Evolutionary conservation across 1,140 invertebrate species (phyloP).

Genomic region (Phocides pigmalion): DNA sequence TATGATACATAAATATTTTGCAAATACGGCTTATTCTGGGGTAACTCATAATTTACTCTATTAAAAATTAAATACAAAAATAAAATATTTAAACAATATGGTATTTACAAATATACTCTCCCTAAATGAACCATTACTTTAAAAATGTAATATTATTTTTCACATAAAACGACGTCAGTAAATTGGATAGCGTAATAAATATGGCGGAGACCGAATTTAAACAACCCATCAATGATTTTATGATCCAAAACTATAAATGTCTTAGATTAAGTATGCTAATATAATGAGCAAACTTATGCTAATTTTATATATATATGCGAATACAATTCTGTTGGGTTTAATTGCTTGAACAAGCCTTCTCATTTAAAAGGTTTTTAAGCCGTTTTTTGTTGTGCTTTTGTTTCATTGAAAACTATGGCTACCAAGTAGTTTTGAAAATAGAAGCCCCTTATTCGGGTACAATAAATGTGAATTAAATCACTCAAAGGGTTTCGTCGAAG

Average conservation of each 20-base stretch:
- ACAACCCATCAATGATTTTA: conserved; percentile 31
- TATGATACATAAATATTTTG: too few species aligned
- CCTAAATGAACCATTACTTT: too few species aligned
- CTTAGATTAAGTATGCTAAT: conserved; percentile 30
- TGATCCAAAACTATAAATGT: conserved; percentile 41
- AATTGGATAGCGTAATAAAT: conserved; percentile 28
- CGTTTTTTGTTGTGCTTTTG: conserved; percentile 17
- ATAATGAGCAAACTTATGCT: conserved; percentile 54
- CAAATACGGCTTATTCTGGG: too few species aligned
- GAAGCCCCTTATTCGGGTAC: too few species aligned
- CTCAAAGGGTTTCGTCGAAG: too few species aligned
- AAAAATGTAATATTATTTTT: conserved; percentile 1
- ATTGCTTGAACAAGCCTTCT: conserved; percentile 43
- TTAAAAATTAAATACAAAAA: too few species aligned
- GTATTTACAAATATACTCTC: too few species aligned
- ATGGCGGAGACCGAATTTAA: conserved; percentile 34
- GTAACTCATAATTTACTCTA: too few species aligned
- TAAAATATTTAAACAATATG: too few species aligned
- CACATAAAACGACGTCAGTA: conserved; percentile 24
- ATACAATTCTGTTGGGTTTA: conserved; percentile 52
- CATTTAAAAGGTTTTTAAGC: too few species aligned
- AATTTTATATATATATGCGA: conserved; percentile 64
- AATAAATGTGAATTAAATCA: too few species aligned
- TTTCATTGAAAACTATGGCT: not conserved
- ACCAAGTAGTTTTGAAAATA: too few species aligned